Evolutionary conservation across 2,888 invertebrate genomes (phyloP).

Genomic region (Trachelus tabidus): DNA sequence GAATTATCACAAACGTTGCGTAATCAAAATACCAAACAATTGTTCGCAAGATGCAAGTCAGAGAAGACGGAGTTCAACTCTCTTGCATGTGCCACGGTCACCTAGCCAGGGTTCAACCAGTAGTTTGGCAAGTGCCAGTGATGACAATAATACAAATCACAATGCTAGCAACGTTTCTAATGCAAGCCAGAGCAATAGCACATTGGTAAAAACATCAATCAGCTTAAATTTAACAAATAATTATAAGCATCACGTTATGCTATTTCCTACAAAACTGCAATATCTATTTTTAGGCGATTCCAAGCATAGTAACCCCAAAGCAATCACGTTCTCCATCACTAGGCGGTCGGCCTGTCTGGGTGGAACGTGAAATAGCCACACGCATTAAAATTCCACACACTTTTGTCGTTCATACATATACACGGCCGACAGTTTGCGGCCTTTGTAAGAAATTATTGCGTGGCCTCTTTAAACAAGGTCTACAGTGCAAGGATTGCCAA

Average conservation of each 20-base stretch:
- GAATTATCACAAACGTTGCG: slow-evolving; percentile 98
- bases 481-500: slow-evolving; percentile 97
- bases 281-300: slow-evolving; percentile 50
- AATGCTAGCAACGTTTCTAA: slow-evolving; percentile 62
- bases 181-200: slow-evolving; percentile 71
- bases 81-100: slow-evolving; percentile 70
- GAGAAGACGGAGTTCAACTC: slow-evolving; percentile 56
- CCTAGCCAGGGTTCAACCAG: slow-evolving; percentile 81
- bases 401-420: slow-evolving; percentile 96
- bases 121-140: slow-evolving; percentile 72
- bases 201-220: slow-evolving; percentile 77
- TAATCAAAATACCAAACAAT: slow-evolving; percentile 97
- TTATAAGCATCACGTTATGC: slow-evolving; percentile 33
- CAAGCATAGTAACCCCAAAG: slow-evolving; percentile 66
- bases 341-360: slow-evolving; percentile 77
- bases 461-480: slow-evolving; percentile 95
- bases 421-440: slow-evolving; percentile 95
- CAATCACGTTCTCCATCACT: slow-evolving; percentile 78
- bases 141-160: slow-evolving; percentile 68
- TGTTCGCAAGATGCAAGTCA: slow-evolving; percentile 74
- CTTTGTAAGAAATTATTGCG: slow-evolving; percentile 94
- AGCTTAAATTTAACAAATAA: slow-evolving; percentile 1
- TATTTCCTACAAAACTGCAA: background rate
- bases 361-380: slow-evolving; percentile 76
- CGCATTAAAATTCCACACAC: slow-evolving; percentile 89